Evolutionary conservation across 2,113 vertebrate genomes (phyloP), one percentile per base, ranked within the genome.

Genomic region (Rhagologus leucostigma): DNA sequence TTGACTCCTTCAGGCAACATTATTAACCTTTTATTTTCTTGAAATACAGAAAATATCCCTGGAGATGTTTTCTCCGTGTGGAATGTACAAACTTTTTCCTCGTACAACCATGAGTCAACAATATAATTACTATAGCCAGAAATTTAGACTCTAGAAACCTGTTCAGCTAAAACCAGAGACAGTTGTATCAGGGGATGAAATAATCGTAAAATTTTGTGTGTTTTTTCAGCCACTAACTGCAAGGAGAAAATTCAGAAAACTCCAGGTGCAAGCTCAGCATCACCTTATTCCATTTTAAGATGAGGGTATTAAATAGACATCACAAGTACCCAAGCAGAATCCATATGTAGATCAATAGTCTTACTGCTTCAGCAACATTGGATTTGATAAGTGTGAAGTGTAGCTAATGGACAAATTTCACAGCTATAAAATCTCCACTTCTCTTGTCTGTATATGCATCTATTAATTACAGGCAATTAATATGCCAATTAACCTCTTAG

Each of bases 231-330:
- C 56, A 56, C 33, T 71, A 65, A 80, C 9, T 50, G 22, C 24
- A 42, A 75, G 81, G 39, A 68, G 49, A 83, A 90, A 83, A 60
- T 57, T 1, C 3, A 95, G 69, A 89, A 49, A 75, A 71, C 32
- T 94, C 46, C 65, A 91, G 73, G 52, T 84, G 69, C 91, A 92
- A 93, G 74, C 52, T 91, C 86, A 95, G 73, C 80, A 81, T 44
- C 42, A 20, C 4, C 41, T 88, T 69, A 16, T 16, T 85, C 70
- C 7, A 1, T 74, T 95, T 86, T 68, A 86, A 77, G 82, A 49
- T 30, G 21, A 41, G 16, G 16, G 29, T 80, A 75, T 93, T 92
- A 93, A 93, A 90, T 35, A 78, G 73, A 60, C 21, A 60, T 89
- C 77, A 59, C 44, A 71, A 24, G 75, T 39, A 71, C 30, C 77